A percentile compares a stretch with the other conserved stretches of the same genome.
These are phyloP conservation scores for Leptodactylus fuscus DNA, from an alignment of 2,113 vertebrate species.

Conservation along the genomic window DNA sequence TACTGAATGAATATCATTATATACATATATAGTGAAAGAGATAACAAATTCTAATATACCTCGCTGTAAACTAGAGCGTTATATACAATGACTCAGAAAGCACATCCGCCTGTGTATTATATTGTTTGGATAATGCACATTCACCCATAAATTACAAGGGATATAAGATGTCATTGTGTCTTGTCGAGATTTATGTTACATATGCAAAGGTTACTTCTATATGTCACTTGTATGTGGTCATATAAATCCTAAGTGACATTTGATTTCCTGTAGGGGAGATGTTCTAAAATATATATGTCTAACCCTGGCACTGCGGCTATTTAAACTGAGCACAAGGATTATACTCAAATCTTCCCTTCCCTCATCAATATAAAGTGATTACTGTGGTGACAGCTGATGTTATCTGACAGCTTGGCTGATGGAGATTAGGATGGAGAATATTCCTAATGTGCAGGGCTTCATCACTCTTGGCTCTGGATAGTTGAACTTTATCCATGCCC, in stretches of 20 bases:
- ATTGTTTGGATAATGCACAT: background rate
- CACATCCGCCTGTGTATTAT: background rate
- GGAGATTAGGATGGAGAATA: background rate
- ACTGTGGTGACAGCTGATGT: background rate
- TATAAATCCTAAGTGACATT: background rate
- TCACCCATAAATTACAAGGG: background rate
- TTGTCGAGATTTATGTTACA: background rate
- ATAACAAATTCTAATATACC: background rate
- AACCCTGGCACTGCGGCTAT: background rate
- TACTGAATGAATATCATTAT: background rate
- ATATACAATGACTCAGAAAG: background rate
- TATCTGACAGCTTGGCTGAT: background rate
- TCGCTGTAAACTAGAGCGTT: background rate
- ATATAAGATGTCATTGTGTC: conserved; percentile 16
- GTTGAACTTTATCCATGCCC: background rate
- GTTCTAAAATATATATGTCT: conserved; percentile 2
- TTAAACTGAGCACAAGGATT: background rate
- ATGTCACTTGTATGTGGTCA: conserved; percentile 1
- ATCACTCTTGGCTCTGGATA: background rate
- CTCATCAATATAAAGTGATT: conserved; percentile 20
- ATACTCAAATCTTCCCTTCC: background rate
- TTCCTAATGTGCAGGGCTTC: background rate
- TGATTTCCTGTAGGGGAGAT: background rate
- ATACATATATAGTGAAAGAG: background rate
- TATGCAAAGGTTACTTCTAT: conserved; percentile 9